Evolutionary conservation across 2,888 invertebrate genomes (phyloP).

Genomic region (Unio pictorum): DNA sequence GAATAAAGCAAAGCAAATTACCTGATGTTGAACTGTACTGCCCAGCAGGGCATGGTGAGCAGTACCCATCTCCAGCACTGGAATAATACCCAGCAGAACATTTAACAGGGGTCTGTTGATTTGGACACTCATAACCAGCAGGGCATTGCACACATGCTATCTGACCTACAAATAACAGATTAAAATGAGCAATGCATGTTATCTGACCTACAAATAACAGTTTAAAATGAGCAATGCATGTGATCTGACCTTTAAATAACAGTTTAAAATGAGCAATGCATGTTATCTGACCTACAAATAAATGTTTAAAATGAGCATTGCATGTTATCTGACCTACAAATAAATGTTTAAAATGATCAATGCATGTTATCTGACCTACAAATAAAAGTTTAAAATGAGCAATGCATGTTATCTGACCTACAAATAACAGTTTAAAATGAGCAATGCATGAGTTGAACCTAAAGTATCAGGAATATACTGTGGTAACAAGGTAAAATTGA

Average conservation of each 20-base stretch:
- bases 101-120: conserved; percentile 24
- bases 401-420: conserved; percentile 46
- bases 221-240: background rate
- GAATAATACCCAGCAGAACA: conserved; percentile 50
- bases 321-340: conserved; percentile 38
- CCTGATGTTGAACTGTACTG: conserved; percentile 31
- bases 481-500: background rate
- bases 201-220: too few species aligned
- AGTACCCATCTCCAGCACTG: conserved; percentile 37
- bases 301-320: conserved; percentile 37
- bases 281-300: conserved; percentile 37
- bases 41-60: conserved; percentile 47
- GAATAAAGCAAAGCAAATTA: conserved; percentile 2
- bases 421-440: conserved; percentile 1
- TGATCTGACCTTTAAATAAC: too few species aligned
- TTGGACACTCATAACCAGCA: conserved; percentile 52
- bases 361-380: conserved; percentile 47
- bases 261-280: background rate
- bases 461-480: background rate
- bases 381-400: background rate
- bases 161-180: conserved; percentile 35
- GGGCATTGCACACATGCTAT: conserved; percentile 51
- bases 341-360: background rate
- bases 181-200: background rate
- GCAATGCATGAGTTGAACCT: background rate